Evolutionary conservation across 2,113 vertebrate genomes (phyloP).

Genomic region (Orcinus orca): DNA sequence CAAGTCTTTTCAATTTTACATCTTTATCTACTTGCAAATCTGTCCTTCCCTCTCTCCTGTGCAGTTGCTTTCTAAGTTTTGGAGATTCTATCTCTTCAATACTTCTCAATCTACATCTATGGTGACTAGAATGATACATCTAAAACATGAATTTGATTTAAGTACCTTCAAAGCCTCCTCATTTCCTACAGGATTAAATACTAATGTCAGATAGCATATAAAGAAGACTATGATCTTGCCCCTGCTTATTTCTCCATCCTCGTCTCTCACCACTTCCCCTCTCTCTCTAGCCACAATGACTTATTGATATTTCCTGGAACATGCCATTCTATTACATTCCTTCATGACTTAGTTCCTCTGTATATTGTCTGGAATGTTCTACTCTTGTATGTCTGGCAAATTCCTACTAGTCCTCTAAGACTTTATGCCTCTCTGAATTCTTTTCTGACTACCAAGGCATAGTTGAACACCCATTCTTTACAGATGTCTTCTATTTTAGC

Average conservation of each 20-base stretch:
- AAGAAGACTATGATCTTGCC: neutral
- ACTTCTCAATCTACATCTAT: slow-evolving; percentile 4
- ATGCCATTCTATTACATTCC: neutral
- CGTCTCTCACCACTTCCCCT: neutral
- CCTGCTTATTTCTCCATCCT: neutral
- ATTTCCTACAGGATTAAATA: slow-evolving; percentile 16
- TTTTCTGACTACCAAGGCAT: slow-evolving; percentile 23
- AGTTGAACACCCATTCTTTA: neutral
- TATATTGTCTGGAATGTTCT: neutral
- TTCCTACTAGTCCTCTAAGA: neutral
- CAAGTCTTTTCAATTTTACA: neutral
- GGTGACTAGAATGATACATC: neutral
- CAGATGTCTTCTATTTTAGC: slow-evolving; percentile 11
- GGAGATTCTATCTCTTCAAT: neutral
- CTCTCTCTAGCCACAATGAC: neutral
- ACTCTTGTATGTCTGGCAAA: slow-evolving; percentile 1
- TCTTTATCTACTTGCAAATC: neutral
- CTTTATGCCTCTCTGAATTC: neutral
- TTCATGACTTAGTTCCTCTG: slow-evolving; percentile 43
- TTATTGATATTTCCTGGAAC: slow-evolving; percentile 36
- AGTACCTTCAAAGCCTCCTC: neutral
- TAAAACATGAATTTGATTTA: slow-evolving; percentile 1
- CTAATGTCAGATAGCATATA: neutral
- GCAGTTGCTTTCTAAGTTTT: neutral
- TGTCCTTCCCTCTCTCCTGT: neutral